Percentiles rank a stretch among this genome's conserved stretches.
Conservation (phyloP, 2,113 vertebrate genomes). For the Leiothrix lutea region DNA sequence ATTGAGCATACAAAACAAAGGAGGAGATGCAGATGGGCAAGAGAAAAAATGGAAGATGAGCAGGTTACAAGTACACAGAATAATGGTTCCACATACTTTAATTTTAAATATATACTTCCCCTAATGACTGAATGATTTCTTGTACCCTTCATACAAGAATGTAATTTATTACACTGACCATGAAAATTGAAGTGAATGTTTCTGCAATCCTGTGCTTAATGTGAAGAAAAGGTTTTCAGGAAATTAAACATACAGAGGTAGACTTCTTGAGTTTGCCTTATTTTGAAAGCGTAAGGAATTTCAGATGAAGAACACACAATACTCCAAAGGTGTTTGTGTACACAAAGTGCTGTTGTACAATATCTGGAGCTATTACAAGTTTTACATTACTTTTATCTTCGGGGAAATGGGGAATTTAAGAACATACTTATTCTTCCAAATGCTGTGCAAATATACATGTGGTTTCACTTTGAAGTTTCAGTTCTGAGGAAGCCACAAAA, state of each 20-base stretch:
- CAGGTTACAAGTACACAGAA: background rate
- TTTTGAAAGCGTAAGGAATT: background rate
- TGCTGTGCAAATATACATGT: background rate
- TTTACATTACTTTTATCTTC: background rate
- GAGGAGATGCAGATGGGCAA: background rate
- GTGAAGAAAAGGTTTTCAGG: background rate
- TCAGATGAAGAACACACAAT: background rate
- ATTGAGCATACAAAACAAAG: background rate
- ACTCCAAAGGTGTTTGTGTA: background rate
- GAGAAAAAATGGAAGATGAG: background rate
- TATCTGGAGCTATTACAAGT: background rate
- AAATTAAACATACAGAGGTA: background rate
- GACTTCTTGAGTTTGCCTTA: background rate
- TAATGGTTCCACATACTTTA: background rate
- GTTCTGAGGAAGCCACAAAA: background rate
- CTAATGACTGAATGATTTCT: background rate
- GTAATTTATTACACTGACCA: background rate
- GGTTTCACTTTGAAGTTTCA: background rate
- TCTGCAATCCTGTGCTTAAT: background rate
- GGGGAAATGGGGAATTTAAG: background rate
- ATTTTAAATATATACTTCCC: background rate
- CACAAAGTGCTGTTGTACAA: background rate
- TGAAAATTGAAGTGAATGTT: background rate
- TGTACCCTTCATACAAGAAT: background rate
- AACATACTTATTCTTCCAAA: background rate